Base-by-base conservation (phyloP, 2,113 vertebrate species). In the Hypomesus transpacificus region DNA sequence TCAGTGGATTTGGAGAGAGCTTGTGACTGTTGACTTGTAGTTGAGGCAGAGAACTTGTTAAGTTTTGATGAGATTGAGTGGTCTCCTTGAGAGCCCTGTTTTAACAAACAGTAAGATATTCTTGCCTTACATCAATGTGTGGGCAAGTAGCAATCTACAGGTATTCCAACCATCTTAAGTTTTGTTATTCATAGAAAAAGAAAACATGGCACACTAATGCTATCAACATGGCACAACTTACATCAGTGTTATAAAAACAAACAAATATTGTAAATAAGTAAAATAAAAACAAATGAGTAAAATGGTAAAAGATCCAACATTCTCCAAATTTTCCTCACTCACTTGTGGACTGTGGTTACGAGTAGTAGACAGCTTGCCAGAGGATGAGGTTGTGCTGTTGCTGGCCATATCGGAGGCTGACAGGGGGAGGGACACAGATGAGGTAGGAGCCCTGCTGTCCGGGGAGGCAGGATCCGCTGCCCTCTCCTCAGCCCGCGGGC, bases 71-170 rank as follows among this genome's bases (percentile, higher is more conserved):
- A 90, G 72, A 50, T 16, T 7, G 66, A 0, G 0, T 56, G 46
- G n/a, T 79, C 76, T 39, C 70, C 87, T 64, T 87, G 83, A 61
- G 84, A 57, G 71, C 75, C 84, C 95, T 96, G 31, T 31, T 51
- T 76, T 58, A 50, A 75, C 79, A 73, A 56, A 85, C 53, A 73
- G 14, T n/a, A n/a, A 50, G 8, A 46, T 17, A 50, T 28, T 28
- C 59, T 28, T 18, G 0, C 14, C 13, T 18, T 3, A 22, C 16
- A 58, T 26, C 1, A 60, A 20, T 28, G 14, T 17, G 16, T 61
- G 14, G 22, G 22, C 11, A 14, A 61, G 14, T 22, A 21, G 8
- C 3, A 58, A 21, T 7, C 21, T 46, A 46, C 7, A 46, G 1
- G 9, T 46, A 46, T 46, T 9, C 39, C 11, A 46, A 46, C 39